These are phyloP conservation scores for Odontomyia ornata DNA, from an alignment of 2,888 invertebrate species.

Conservation along the genomic window DNA sequence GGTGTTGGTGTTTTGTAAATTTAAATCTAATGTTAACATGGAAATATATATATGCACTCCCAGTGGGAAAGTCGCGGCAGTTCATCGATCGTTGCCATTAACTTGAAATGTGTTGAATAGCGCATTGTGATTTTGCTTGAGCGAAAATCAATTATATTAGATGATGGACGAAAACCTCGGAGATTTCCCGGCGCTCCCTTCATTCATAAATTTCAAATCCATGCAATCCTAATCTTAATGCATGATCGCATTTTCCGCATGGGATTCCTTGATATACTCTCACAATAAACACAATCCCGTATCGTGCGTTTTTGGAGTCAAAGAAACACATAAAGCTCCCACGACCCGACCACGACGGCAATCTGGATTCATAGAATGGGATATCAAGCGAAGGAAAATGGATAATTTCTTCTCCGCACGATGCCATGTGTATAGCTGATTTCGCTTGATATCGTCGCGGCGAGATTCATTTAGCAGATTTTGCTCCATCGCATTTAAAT, in stretches of 20 bases:
- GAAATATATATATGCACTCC: neutral
- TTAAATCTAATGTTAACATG: neutral
- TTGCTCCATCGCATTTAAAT: conserved; percentile 37
- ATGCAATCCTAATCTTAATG: too few species aligned
- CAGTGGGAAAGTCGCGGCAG: neutral
- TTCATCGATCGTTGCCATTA: too few species aligned
- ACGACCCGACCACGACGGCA: conserved; percentile 8
- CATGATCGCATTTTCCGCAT: neutral
- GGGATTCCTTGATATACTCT: neutral
- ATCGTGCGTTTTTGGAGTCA: conserved; percentile 11
- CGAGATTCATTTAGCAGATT: conserved; percentile 39
- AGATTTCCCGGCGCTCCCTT: too few species aligned
- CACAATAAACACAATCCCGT: neutral
- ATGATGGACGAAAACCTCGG: too few species aligned
- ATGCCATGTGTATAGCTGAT: conserved; percentile 34
- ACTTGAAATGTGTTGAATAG: too few species aligned
- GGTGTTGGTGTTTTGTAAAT: conserved; percentile 10
- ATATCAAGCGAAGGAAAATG: conserved; percentile 18
- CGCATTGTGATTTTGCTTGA: too few species aligned
- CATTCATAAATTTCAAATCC: too few species aligned
- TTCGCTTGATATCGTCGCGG: conserved; percentile 1
- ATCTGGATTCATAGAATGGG: conserved; percentile 30
- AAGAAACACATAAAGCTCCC: neutral
- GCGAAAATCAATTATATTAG: too few species aligned
- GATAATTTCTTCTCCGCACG: conserved; percentile 4